Base-by-base conservation (phyloP, 2,888 invertebrate genomes). In the Troides oblongomaculatus region DNA sequence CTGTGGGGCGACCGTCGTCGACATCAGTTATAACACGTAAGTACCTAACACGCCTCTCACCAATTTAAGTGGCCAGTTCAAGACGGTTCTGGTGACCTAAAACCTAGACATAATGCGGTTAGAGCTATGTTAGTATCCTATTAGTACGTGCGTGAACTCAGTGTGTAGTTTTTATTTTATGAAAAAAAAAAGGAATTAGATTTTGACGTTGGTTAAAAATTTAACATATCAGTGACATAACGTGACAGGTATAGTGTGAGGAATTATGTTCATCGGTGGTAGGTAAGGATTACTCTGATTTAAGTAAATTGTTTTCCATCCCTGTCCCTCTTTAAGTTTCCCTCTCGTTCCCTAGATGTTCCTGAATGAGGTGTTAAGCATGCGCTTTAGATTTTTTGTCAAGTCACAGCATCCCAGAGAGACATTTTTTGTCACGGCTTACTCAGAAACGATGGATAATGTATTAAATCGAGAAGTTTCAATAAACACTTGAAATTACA, bases 351-450 rank as follows among this genome's bases (percentile, higher is more conserved):
- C 75, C 50, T 69, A 76, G 74, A 74, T 81, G 78, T 88, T 88
- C 84, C 86, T 89, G 82, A 90, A 91, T 90, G 90, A 88, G 83
- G 80, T 77, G 76, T 80, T 79, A 85, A 78, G 81, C 90, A 89
- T 90, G 91, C 91, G 91, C 90, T 67, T 71, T 84, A 70, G 68
- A 73, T 69, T 74, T 53, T 78, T 78, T n/a, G 59, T 73, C 71
- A 57, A 23, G 23, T 64, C 67, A 18, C 67, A 68, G 63, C 67
- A 67, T 64, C 46, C 50, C 21, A 61, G 39, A 58, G 36, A 61
- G 61, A 64, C 57, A 61, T 36, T 67, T 71, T 70, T 70, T 60
- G 21, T 30, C 2, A 14, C 7, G 1, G 18, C 21, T 62, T 12
- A 10, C 21, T 62, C n/a, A n/a, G 1, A 30, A 43, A 36, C 12